These are phyloP conservation scores for Drosophila sturtevanti DNA, from an alignment of 1,140 invertebrate species.

Conservation along the genomic window DNA sequence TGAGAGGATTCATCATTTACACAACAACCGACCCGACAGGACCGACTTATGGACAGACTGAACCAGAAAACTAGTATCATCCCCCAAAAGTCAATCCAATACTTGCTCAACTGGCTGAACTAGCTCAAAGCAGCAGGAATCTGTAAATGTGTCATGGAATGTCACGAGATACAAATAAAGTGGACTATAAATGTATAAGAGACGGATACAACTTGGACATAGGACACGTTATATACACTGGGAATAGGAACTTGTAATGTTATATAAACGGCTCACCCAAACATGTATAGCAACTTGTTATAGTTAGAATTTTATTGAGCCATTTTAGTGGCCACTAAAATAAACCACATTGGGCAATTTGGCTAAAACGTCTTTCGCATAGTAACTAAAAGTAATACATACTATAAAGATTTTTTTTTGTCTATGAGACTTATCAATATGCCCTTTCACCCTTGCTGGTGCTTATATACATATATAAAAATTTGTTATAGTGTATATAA, in stretches of 20 bases:
- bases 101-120: constrained; percentile 1
- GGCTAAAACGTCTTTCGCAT: not conserved
- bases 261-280: too few species aligned
- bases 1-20: constrained; percentile 50
- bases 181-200: constrained; percentile 5
- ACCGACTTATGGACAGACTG: not conserved
- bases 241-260: not conserved
- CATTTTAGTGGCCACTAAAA: constrained; percentile 6
- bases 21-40: constrained; percentile 30
- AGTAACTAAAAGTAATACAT: not conserved
- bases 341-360: constrained; percentile 1
- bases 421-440: not conserved
- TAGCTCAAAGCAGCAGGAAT: constrained; percentile 2
- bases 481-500: not conserved
- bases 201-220: not conserved
- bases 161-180: constrained; percentile 5
- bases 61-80: not conserved
- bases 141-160: constrained; percentile 1
- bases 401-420: too few species aligned
- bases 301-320: not conserved
- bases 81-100: constrained; percentile 7
- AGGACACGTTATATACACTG: not conserved
- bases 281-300: not conserved
- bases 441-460: not conserved
- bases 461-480: too few species aligned